Base-by-base conservation (phyloP, 2,797 vertebrate genomes). In the Myotis findleyi region DNA sequence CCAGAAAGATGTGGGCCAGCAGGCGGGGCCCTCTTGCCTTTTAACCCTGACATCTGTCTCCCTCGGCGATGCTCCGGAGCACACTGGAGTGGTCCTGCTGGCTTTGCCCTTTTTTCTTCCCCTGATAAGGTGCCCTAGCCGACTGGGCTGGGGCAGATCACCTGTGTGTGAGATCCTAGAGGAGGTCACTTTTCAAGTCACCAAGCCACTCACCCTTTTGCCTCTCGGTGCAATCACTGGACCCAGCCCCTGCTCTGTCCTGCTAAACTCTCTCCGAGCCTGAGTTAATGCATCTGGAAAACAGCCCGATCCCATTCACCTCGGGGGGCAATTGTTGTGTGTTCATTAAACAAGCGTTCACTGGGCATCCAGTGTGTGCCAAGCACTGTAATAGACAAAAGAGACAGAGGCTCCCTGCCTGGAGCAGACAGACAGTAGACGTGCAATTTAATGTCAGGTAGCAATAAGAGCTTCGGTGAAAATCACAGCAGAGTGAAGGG, bases 201-300 rank as follows among this genome's bases (percentile, higher is more conserved):
- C 27, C 25, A 72, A 36, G 20, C 23, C 47, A 21, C 36, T 27
- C 0, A 14, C 27, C 68, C 3, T 76, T 76, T 76, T 25, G 33
- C 51, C 51, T 30, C 12, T 17, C 1, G 0, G 27, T 16, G 55
- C 14, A 5, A 4, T 55, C 38, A 3, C 0, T 3, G n/a, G 38
- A 21, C 14, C 14, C 62, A 49, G 1, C 21, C 27, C 30, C 55
- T 57, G 30, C 23, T 72, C 53, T 85, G 72, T 17, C 16, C 64
- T 30, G 2, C 33, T 44, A 13, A 51, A 23, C 49, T 72, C 49
- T 36, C 57, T 64, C 47, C 18, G 53, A 49, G 41, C 23, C 47
- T 23, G 38, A 73, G 23, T 21, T 68, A n/a, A 33, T 47, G 14
- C 21, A 20, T 20, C 57, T 83, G 73, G 73, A 36, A 33, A 82